Percentiles rank a stretch among this genome's conserved stretches.
These are phyloP conservation scores for Perca flavescens DNA, from an alignment of 2,113 vertebrate genomes.

Conservation along the genomic window DNA sequence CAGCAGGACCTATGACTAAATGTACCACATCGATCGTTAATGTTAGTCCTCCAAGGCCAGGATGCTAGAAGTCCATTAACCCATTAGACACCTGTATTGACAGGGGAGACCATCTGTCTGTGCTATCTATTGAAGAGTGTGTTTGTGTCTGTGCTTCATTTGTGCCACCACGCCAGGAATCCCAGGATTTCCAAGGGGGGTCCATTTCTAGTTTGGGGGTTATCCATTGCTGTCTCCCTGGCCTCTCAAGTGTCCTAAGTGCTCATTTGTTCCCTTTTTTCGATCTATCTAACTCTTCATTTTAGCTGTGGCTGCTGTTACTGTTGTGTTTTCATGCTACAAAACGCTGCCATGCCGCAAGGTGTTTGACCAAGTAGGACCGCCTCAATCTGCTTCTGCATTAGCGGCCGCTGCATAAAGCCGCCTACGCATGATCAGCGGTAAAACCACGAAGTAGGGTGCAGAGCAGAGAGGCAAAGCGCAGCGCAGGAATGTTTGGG, in stretches of 20 bases:
- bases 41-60: conserved; percentile 51
- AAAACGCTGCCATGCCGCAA: background rate
- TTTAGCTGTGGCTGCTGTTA: conserved; percentile 13
- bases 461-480: too few relatives aligned
- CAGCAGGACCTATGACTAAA: conserved; percentile 53
- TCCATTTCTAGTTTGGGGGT: conserved; percentile 79
- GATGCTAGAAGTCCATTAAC: conserved; percentile 65
- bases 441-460: too few relatives aligned
- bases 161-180: conserved; percentile 59
- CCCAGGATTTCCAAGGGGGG: conserved; percentile 60
- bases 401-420: background rate
- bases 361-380: background rate
- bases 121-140: background rate
- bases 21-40: conserved; percentile 66
- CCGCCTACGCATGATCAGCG: too few relatives aligned
- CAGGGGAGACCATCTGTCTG: conserved; percentile 19
- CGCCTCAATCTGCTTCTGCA: background rate
- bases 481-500: too few relatives aligned
- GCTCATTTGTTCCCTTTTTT: conserved; percentile 12
- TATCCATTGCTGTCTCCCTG: conserved; percentile 37
- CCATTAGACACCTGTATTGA: conserved; percentile 70
- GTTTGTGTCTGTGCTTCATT: conserved; percentile 18
- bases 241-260: conserved; percentile 61
- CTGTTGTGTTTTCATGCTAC: background rate
- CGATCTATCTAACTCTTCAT: conserved; percentile 17